Base-by-base conservation (phyloP, 2,888 invertebrate species). In the Aspidapion aeneum region DNA sequence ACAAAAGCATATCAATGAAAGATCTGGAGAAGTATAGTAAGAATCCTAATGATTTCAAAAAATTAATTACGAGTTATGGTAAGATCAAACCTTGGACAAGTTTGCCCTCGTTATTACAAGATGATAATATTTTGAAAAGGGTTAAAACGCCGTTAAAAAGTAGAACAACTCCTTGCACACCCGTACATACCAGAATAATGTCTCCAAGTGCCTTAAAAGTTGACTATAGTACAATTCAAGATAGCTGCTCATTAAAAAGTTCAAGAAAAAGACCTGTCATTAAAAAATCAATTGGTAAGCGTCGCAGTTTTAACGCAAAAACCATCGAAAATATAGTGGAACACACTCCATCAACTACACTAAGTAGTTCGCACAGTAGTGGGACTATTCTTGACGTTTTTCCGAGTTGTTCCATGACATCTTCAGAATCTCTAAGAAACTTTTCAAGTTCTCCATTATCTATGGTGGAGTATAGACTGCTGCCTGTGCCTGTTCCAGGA, bases 51-150 rank as follows among this genome's bases (percentile, higher is more conserved):
- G n/a, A 57, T 35, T 55, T 9, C 60, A 21, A 58, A 22, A 58
- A 57, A 54, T 56, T 63, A 58, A 58, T 61, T 49, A 63, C 61
- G 48, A 68, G 76, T 65, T 68, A 70, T 52, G 77, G 76, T 18
- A 79, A 78, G 67, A 70, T 80, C 22, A 78, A 79, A 67, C 74
- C 78, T 21, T 82, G 81, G 79, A 81, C 81, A 5, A 74, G 77
- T 72, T 69, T 80, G 66, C 67, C 67, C 7, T 75, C 76, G 5
- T 7, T 35, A 71, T 69, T 81, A 66, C 71, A 71, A 61, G 66
- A 70, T 50, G 72, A 73, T 55, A 63, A 65, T 54, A 60, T 68
- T 59, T 67, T 70, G 64, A 67, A 65, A 56, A 64, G 68, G 18
- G 64, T 64, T 57, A 72, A 67, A 21, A 70, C 66, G 59, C 63